Conservation (phyloP, 2,888 invertebrate species). For the Heteropelma amictum region DNA sequence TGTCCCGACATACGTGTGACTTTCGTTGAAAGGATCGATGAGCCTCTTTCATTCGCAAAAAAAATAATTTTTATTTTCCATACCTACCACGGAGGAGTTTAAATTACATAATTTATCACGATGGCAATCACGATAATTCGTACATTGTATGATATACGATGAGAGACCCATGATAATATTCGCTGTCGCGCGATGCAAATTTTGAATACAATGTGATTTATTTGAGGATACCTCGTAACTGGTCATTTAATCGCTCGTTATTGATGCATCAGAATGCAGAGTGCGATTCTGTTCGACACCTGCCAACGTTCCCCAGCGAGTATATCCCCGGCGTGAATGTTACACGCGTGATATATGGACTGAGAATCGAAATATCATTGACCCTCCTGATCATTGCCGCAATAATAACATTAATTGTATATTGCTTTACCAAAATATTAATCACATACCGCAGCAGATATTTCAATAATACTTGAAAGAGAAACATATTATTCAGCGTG, state of each 20-base stretch:
- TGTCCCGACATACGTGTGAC: no score
- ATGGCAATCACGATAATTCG: not conserved
- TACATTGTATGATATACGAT: not conserved
- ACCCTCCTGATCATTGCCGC: slow-evolving; percentile 7
- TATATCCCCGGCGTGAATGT: slow-evolving; percentile 1
- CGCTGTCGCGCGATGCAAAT: not conserved
- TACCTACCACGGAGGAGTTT: no score
- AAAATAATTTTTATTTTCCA: no score
- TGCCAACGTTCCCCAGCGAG: slow-evolving; percentile 24
- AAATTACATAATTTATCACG: not conserved
- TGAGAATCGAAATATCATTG: slow-evolving; percentile 31
- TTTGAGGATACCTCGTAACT: slow-evolving; percentile 17
- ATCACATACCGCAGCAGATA: slow-evolving; percentile 8
- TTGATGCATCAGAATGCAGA: slow-evolving; percentile 41
- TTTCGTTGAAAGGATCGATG: no score
- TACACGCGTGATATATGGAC: not conserved
- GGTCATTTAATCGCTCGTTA: slow-evolving; percentile 31
- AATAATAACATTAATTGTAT: not conserved
- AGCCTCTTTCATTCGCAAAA: no score
- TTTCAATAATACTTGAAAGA: slow-evolving; percentile 8
- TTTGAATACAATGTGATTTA: slow-evolving; percentile 33
- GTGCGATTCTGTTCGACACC: slow-evolving; percentile 35
- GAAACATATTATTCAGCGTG: not conserved
- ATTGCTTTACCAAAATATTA: not conserved
- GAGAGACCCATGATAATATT: slow-evolving; percentile 12